Conservation (phyloP, 2,797 vertebrate genomes). For the Varecia variegata region DNA sequence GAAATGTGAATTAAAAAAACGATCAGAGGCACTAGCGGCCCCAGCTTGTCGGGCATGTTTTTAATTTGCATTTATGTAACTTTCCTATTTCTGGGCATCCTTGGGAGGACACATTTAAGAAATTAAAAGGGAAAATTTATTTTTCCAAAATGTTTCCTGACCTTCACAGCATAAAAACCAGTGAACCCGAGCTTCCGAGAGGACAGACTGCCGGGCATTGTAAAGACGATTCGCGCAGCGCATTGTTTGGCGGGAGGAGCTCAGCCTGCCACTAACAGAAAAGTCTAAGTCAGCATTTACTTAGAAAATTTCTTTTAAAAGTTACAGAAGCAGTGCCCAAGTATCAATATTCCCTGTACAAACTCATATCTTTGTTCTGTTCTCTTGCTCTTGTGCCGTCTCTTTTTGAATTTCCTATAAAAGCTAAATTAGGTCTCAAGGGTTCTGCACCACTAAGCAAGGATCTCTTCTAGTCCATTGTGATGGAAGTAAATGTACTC, state of each 20-base stretch:
- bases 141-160: conserved; percentile 64
- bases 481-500: conserved; percentile 84
- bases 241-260: conserved; percentile 58
- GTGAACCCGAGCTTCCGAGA: conserved; percentile 23
- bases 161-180: conserved; percentile 61
- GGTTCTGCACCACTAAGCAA: conserved; percentile 83
- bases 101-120: conserved; percentile 66
- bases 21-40: not conserved
- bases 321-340: conserved; percentile 81
- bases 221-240: conserved; percentile 50
- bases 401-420: conserved; percentile 86
- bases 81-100: conserved; percentile 51
- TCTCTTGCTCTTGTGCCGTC: conserved; percentile 71
- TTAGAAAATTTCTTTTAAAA: conserved; percentile 80
- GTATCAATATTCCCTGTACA: conserved; percentile 84
- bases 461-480: conserved; percentile 84
- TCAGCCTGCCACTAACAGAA: conserved; percentile 57
- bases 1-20: conserved; percentile 61
- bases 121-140: conserved; percentile 66
- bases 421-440: conserved; percentile 88
- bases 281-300: conserved; percentile 82
- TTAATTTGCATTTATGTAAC: conserved; percentile 75
- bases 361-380: conserved; percentile 81
- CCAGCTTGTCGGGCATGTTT: conserved; percentile 46
- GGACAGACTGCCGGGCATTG: conserved; percentile 23